phyloP scores from a whole-genome alignment of 2,888 invertebrate species.

The Drosophila mettleri region DNA sequence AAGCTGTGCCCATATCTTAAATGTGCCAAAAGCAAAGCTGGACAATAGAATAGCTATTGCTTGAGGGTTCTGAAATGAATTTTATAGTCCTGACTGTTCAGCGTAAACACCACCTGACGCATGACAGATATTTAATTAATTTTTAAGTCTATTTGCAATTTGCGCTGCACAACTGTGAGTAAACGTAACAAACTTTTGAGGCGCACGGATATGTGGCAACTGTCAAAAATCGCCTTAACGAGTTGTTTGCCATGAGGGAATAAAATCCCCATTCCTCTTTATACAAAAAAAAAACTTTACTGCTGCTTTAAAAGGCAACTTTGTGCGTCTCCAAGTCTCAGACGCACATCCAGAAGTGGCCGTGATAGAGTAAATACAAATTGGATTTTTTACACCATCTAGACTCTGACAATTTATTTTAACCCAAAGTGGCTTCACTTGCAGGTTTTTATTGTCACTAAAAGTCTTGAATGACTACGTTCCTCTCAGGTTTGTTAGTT shows the following conservation, averaged over 20 bases:
- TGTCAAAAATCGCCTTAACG: conserved; percentile 36
- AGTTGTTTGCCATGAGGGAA: conserved; percentile 33
- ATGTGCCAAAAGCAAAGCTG: not conserved
- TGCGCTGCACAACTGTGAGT: conserved; percentile 32
- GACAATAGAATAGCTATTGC: not conserved
- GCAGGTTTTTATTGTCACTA: conserved; percentile 41
- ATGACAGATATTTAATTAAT: conserved; percentile 75
- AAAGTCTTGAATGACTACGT: conserved; percentile 9
- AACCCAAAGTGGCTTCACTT: conserved; percentile 17
- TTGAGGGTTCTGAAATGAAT: not conserved
- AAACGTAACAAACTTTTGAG: conserved; percentile 18
- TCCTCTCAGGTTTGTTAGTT: too few species aligned
- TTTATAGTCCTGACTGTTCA: not conserved
- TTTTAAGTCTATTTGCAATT: conserved; percentile 45
- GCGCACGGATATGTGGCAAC: not conserved
- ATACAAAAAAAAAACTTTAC: conserved; percentile 47
- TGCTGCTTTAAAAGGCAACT: conserved; percentile 46
- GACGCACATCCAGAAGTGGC: not conserved
- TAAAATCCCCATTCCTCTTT: not conserved
- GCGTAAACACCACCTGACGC: conserved; percentile 42
- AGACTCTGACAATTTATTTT: conserved; percentile 26
- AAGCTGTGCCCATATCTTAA: conserved; percentile 17
- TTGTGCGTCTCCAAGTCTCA: conserved; percentile 45
- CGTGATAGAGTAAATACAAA: conserved; percentile 37
- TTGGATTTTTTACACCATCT: conserved; percentile 48